A percentile compares a stretch with the other conserved stretches of the same genome.
These are phyloP conservation scores for Bombus sibiricus DNA, from an alignment of 1,140 invertebrate genomes.

Conservation along the genomic window DNA sequence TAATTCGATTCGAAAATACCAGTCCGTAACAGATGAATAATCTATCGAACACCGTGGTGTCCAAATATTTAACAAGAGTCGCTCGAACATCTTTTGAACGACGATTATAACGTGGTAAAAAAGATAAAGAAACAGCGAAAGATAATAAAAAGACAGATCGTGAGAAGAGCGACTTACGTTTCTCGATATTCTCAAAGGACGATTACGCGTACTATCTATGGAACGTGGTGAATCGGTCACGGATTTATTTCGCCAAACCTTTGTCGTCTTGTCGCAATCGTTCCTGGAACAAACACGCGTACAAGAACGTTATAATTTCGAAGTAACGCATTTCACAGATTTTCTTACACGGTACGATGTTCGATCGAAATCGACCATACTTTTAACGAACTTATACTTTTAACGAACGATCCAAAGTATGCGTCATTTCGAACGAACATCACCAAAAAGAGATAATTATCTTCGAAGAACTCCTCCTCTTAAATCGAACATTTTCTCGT, in stretches of 20 bases:
- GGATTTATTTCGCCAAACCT: constrained; percentile 76
- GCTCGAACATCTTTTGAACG: too few species aligned
- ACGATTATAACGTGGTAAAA: too few species aligned
- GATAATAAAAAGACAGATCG: too few species aligned
- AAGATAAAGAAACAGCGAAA: not conserved
- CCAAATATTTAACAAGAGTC: too few species aligned
- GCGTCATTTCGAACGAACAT: too few species aligned
- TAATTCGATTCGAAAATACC: too few species aligned
- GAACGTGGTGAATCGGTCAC: constrained; percentile 80
- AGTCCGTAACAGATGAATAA: too few species aligned
- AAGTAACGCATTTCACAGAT: not conserved
- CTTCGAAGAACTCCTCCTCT: too few species aligned
- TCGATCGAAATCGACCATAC: not conserved
- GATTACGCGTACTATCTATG: constrained; percentile 72
- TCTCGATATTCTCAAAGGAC: constrained; percentile 79
- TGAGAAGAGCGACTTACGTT: constrained; percentile 73
- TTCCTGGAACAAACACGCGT: constrained; percentile 70
- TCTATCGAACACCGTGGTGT: too few species aligned
- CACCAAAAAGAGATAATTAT: too few species aligned
- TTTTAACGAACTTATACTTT: not conserved
- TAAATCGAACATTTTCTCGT: too few species aligned
- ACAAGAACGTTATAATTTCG: not conserved
- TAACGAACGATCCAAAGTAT: not conserved
- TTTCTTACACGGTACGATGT: not conserved
- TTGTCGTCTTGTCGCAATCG: constrained; percentile 74